phyloP scores from a whole-genome alignment of 2,888 invertebrate species.

The Drosophila neoperkinsi region DNA sequence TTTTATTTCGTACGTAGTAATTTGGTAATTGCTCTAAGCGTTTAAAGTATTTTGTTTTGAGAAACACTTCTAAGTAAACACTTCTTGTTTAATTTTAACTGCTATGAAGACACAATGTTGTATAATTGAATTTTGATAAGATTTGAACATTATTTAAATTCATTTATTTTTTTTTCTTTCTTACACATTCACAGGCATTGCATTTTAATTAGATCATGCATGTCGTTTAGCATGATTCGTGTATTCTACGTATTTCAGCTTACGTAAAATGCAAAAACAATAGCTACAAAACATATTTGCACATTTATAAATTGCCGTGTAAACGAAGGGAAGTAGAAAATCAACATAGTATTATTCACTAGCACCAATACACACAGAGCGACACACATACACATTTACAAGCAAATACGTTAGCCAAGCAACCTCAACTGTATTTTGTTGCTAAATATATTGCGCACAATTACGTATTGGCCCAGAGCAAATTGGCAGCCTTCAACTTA shows the following conservation, averaged over 20 bases:
- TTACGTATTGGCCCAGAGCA: background rate
- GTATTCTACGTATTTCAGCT: constrained; percentile 37
- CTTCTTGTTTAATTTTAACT: background rate
- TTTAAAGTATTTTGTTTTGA: constrained; percentile 3
- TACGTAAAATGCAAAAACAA: constrained; percentile 60
- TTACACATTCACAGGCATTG: constrained; percentile 4
- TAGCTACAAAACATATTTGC: constrained; percentile 44
- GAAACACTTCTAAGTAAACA: background rate
- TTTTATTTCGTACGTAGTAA: constrained; percentile 4
- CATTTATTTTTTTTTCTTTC: constrained; percentile 1
- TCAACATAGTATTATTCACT: constrained; percentile 31
- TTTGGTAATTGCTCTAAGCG: background rate
- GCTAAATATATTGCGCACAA: background rate
- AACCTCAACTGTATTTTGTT: constrained; percentile 11
- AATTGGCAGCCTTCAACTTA: background rate
- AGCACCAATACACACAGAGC: constrained; percentile 10
- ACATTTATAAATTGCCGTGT: constrained; percentile 47
- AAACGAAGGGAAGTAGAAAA: constrained; percentile 9
- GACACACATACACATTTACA: background rate
- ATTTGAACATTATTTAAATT: background rate
- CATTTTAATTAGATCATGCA: constrained; percentile 11
- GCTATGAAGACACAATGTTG: constrained; percentile 5
- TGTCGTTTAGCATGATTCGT: constrained; percentile 13
- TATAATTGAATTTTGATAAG: constrained; percentile 1
- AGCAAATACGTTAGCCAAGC: constrained; percentile 4